A percentile compares a stretch with the other conserved stretches of the same genome.
Evolutionary conservation across 1,140 invertebrate genomes (phyloP).

Genomic region (Megathymus violae): DNA sequence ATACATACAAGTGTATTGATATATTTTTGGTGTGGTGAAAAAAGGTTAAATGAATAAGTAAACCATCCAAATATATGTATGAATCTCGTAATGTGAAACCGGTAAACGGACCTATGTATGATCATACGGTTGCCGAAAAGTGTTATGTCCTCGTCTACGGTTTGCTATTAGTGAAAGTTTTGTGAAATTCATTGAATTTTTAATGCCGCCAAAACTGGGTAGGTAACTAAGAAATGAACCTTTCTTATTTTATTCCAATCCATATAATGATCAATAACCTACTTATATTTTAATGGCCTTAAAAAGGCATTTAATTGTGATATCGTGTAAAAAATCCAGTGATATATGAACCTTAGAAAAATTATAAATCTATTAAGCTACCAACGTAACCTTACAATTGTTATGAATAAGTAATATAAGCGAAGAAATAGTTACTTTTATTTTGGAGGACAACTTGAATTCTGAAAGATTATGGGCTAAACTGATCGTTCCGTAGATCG

Average conservation of each 20-base stretch:
- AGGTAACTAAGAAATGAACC: conserved; percentile 59
- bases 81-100: no score
- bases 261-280: conserved; percentile 59
- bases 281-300: neutral
- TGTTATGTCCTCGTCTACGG: conserved; percentile 17
- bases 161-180: conserved; percentile 71
- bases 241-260: conserved; percentile 69
- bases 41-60: no score
- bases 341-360: no score
- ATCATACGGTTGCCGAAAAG: neutral
- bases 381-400: no score
- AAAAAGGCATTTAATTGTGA: conserved; percentile 30
- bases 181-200: conserved; percentile 75
- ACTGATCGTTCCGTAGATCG: neutral
- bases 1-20: no score
- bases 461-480: neutral
- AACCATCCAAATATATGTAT: no score
- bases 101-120: no score
- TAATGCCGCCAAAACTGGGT: conserved; percentile 71
- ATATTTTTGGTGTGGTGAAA: no score
- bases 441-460: neutral
- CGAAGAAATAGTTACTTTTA: no score
- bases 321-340: no score
- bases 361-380: no score
- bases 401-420: no score